Percentiles rank a stretch among this genome's conserved stretches.
phyloP scores from a whole-genome alignment of 2,888 invertebrate species.

The Steinernema hermaphroditum region DNA sequence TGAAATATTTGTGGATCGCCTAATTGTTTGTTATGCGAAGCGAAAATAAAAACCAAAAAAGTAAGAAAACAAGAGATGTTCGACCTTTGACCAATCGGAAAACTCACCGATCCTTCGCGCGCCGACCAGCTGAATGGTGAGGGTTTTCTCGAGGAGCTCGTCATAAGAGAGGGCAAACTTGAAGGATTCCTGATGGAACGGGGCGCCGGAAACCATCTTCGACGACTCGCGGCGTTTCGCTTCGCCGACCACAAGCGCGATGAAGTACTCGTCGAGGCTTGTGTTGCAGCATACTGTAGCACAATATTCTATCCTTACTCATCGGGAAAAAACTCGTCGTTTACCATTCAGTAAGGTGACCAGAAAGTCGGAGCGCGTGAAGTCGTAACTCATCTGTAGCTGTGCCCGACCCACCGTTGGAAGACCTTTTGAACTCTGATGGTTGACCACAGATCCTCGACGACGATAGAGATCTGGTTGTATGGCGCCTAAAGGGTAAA shows the following conservation, averaged over 20 bases:
- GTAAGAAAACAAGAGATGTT: neutral
- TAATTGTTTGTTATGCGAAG: slow-evolving; percentile 28
- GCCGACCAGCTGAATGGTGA: slow-evolving; percentile 38
- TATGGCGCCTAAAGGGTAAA: slow-evolving; percentile 46
- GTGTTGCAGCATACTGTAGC: slow-evolving; percentile 28
- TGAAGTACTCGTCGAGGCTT: slow-evolving; percentile 28
- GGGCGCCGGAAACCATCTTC: slow-evolving; percentile 16
- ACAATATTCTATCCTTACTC: too few species aligned
- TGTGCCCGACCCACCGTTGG: slow-evolving; percentile 38
- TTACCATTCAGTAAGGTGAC: slow-evolving; percentile 40
- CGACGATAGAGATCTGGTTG: slow-evolving; percentile 50
- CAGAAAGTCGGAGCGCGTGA: slow-evolving; percentile 41
- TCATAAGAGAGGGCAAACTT: slow-evolving; percentile 46
- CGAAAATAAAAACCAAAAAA: neutral
- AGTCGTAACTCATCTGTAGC: slow-evolving; percentile 44
- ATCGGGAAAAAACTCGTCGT: neutral
- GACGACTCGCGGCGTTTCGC: slow-evolving; percentile 26
- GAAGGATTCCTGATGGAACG: slow-evolving; percentile 31
- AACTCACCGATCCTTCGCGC: slow-evolving; percentile 23
- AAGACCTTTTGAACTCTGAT: slow-evolving; percentile 32
- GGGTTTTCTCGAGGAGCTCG: slow-evolving; percentile 41
- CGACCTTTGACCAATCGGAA: neutral
- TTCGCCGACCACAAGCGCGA: slow-evolving; percentile 1
- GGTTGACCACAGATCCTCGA: slow-evolving; percentile 45
- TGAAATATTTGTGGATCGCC: slow-evolving; percentile 18